Conservation (phyloP, 1,140 invertebrate species). For the Nephila pilipes region DNA sequence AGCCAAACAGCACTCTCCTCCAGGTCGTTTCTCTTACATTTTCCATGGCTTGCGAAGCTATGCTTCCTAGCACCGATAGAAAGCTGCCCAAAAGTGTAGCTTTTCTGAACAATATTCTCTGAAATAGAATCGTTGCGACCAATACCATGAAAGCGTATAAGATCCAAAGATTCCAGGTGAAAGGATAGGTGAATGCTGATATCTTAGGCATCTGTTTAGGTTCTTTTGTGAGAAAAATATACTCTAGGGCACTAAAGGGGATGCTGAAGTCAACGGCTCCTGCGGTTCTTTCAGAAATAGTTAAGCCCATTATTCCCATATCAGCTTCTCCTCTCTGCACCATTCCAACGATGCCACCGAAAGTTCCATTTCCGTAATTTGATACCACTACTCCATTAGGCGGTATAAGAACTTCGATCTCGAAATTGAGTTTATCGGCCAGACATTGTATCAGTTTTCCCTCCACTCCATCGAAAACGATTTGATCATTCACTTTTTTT, state of each 20-base stretch:
- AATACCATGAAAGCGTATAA: not conserved
- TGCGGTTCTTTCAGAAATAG: not conserved
- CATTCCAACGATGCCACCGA: conserved; percentile 45
- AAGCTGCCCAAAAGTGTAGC: not conserved
- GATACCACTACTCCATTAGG: not conserved
- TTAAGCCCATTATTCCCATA: not conserved
- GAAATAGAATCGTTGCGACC: not conserved
- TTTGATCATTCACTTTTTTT: too few species aligned
- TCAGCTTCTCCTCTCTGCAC: conserved; percentile 20
- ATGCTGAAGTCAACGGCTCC: conserved; percentile 21
- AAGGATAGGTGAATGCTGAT: conserved; percentile 20
- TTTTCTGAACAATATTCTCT: not conserved
- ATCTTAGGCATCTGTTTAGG: not conserved
- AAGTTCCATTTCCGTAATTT: not conserved
- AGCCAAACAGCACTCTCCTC: not conserved
- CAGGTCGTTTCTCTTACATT: not conserved
- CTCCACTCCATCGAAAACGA: not conserved
- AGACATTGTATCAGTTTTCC: not conserved
- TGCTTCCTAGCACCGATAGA: not conserved
- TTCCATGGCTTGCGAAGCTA: not conserved
- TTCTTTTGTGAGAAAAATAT: not conserved
- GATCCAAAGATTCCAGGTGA: conserved; percentile 15
- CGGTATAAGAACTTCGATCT: not conserved
- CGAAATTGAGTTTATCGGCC: not conserved
- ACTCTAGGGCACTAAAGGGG: not conserved